A percentile compares a stretch with the other conserved stretches of the same genome.
phyloP scores from a whole-genome alignment of 2,113 vertebrate species.

The Scomber scombrus region DNA sequence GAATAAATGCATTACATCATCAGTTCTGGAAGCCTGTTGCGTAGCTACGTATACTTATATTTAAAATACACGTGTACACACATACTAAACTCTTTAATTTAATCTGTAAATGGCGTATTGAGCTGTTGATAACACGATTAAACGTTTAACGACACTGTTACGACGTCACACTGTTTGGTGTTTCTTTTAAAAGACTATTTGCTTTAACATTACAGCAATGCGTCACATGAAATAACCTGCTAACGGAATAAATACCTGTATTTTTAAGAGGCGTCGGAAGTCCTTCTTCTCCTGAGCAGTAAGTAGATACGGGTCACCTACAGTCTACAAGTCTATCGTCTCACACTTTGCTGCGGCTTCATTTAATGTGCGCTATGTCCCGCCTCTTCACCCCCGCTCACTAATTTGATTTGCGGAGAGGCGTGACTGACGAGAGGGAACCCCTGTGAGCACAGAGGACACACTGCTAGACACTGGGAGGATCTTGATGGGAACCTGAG shows the following conservation, averaged over 20 bases:
- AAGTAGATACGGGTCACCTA: accelerated
- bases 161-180: too few species aligned
- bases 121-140: not conserved
- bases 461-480: not conserved
- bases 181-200: too few species aligned
- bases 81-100: not conserved
- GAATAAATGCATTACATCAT: not conserved
- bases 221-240: accelerated
- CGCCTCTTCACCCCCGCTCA: not conserved
- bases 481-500: accelerated
- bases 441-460: not conserved
- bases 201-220: too few species aligned
- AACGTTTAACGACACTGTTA: not conserved
- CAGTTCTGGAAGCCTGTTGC: not conserved
- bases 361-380: not conserved
- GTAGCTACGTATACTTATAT: too few species aligned
- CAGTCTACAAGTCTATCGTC: accelerated
- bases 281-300: accelerated
- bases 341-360: too few species aligned
- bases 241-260: not conserved
- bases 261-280: accelerated
- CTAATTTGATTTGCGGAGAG: slow-evolving; percentile 38
- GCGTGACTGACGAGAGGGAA: not conserved
- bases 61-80: not conserved
- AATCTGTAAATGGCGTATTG: not conserved